Conservation (phyloP, 1,140 invertebrate species). For the Leptinotarsa defecta region DNA sequence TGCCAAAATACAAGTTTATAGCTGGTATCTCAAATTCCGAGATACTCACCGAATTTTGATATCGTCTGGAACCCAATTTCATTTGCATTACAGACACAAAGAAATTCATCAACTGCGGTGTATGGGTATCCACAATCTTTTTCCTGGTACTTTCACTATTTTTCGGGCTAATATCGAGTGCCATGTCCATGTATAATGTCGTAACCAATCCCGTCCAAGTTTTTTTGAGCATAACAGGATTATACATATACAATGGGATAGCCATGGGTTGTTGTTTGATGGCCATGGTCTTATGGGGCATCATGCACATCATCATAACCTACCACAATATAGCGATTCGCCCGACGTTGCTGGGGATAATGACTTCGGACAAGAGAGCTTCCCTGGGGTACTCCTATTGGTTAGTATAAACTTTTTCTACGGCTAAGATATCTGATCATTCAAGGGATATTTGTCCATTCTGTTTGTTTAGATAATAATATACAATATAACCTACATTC, state of each 20-base stretch:
- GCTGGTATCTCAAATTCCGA: too few species aligned
- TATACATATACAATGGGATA: conserved; percentile 32
- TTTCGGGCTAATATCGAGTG: conserved; percentile 38
- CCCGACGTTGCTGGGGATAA: conserved; percentile 29
- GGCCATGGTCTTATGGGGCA: conserved; percentile 34
- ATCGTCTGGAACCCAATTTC: too few species aligned
- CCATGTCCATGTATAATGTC: conserved; percentile 44
- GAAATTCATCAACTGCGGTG: conserved; percentile 45
- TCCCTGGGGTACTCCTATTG: conserved; percentile 39
- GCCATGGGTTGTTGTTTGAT: conserved; percentile 27
- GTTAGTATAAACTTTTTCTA: conserved; percentile 15
- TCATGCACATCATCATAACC: conserved; percentile 25
- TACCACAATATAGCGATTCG: conserved; percentile 35
- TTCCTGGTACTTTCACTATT: conserved; percentile 42
- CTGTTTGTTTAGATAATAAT: not conserved
- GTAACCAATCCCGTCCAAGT: conserved; percentile 42
- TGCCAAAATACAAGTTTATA: too few species aligned
- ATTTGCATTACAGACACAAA: conserved; percentile 8
- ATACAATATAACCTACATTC: not conserved
- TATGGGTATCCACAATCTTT: conserved; percentile 44
- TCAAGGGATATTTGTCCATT: not conserved
- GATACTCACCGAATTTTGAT: too few species aligned
- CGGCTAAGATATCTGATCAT: not conserved
- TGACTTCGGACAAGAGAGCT: conserved; percentile 37
- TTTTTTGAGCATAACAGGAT: conserved; percentile 33